phyloP scores from a whole-genome alignment of 2,888 invertebrate species.

The Iphiclides podalirius region DNA sequence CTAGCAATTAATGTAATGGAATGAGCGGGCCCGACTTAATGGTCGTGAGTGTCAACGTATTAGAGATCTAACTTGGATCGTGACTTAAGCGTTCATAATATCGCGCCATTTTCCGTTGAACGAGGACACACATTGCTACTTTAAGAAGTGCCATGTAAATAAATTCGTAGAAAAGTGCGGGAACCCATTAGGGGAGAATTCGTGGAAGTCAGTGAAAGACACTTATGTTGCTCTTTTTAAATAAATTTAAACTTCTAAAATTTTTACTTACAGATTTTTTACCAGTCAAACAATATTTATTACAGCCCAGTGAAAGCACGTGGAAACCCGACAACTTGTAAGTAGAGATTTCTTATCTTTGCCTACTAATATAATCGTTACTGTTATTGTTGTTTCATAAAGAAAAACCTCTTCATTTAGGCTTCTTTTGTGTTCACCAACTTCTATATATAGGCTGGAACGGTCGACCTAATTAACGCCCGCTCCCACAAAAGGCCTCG shows the following conservation, averaged over 20 bases:
- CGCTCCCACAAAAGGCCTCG: slow-evolving; percentile 14
- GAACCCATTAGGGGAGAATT: too few species aligned
- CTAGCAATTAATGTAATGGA: slow-evolving; percentile 40
- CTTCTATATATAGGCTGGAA: slow-evolving; percentile 12
- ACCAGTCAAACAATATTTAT: too few species aligned
- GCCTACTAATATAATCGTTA: not conserved
- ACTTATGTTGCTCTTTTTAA: too few species aligned
- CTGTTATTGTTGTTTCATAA: not conserved
- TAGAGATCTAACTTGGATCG: not conserved
- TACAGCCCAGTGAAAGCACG: too few species aligned
- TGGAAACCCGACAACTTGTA: not conserved
- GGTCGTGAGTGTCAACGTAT: slow-evolving; percentile 21
- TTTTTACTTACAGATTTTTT: too few species aligned
- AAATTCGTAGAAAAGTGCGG: too few species aligned
- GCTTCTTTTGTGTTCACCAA: slow-evolving; percentile 14
- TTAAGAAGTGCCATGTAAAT: too few species aligned
- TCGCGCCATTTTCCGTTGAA: not conserved
- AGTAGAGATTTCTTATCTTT: not conserved
- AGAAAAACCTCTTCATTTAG: slow-evolving; percentile 10
- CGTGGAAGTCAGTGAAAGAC: too few species aligned
- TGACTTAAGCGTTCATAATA: not conserved
- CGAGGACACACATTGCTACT: too few species aligned
- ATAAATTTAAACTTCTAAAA: too few species aligned
- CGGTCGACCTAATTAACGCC: slow-evolving; percentile 22
- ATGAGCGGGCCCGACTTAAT: slow-evolving; percentile 19